Conservation (phyloP, 2,797 vertebrate species). For the Pogoniulus pusillus region DNA sequence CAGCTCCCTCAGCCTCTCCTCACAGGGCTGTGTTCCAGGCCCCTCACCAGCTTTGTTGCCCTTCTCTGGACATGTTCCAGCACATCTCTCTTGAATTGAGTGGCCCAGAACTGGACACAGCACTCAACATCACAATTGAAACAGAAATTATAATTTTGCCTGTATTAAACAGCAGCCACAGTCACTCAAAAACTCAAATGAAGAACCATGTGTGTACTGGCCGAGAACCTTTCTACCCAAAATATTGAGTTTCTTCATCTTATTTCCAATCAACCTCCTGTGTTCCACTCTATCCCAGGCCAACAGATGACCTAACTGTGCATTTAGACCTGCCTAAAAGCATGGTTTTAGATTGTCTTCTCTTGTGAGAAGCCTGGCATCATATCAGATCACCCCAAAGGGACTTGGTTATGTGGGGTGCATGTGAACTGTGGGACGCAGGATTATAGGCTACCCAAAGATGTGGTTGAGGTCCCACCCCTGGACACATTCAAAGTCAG, state of each 20-base stretch:
- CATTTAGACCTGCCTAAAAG: neutral
- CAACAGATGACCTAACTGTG: neutral
- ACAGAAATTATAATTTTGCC: rapidly evolving
- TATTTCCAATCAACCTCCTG: neutral
- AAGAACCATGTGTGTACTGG: rapidly evolving
- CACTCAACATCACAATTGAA: neutral
- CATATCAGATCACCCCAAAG: rapidly evolving
- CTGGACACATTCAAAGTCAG: too few relatives aligned
- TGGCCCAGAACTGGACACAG: too few relatives aligned
- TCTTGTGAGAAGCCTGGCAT: neutral
- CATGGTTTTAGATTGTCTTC: neutral
- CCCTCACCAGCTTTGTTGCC: too few relatives aligned
- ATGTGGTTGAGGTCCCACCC: too few relatives aligned
- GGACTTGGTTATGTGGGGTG: neutral
- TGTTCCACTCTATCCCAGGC: neutral
- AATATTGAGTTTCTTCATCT: rapidly evolving
- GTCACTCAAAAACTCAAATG: neutral
- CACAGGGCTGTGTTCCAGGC: too few relatives aligned
- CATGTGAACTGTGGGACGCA: neutral
- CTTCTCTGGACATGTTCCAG: too few relatives aligned
- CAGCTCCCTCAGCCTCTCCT: too few relatives aligned
- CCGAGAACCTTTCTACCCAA: neutral
- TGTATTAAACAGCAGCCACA: neutral
- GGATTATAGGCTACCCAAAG: too few relatives aligned
- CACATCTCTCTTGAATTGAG: too few relatives aligned